These are phyloP conservation scores for Polydesmus complanatus DNA, from an alignment of 2,888 invertebrate genomes.

Conservation along the genomic window DNA sequence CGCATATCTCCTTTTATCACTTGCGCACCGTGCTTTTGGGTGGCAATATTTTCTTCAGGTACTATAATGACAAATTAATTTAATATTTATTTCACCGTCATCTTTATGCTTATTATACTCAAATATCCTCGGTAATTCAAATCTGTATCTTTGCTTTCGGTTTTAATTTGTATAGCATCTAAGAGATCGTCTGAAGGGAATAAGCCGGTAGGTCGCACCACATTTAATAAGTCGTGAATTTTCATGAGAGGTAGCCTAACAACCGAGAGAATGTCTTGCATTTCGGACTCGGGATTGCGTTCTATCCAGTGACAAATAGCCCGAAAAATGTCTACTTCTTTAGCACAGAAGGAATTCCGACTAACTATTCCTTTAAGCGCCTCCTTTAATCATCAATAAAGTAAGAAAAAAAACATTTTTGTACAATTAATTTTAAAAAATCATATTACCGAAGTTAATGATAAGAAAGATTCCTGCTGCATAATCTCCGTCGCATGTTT, in stretches of 20 bases:
- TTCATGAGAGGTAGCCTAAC: constrained; percentile 74
- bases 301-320: constrained; percentile 77
- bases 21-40: constrained; percentile 60
- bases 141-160: constrained; percentile 58
- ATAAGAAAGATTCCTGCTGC: constrained; percentile 65
- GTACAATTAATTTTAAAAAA: neutral
- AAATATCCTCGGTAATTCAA: constrained; percentile 72
- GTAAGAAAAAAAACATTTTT: constrained; percentile 5
- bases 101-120: constrained; percentile 33
- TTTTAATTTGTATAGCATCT: constrained; percentile 83
- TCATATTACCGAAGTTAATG: constrained; percentile 57
- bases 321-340: constrained; percentile 87
- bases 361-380: constrained; percentile 72
- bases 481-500: constrained; percentile 73
- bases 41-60: constrained; percentile 85
- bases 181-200: constrained; percentile 79
- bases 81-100: neutral
- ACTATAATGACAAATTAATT: constrained; percentile 43
- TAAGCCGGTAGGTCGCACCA: constrained; percentile 73
- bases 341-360: constrained; percentile 89
- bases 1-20: constrained; percentile 84
- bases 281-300: constrained; percentile 51
- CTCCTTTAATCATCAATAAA: constrained; percentile 36
- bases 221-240: constrained; percentile 62
- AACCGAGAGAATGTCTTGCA: constrained; percentile 28